Percentiles rank a stretch among this genome's conserved stretches.
phyloP scores from a whole-genome alignment of 2,797 vertebrate species.

The Erethizon dorsatum region DNA sequence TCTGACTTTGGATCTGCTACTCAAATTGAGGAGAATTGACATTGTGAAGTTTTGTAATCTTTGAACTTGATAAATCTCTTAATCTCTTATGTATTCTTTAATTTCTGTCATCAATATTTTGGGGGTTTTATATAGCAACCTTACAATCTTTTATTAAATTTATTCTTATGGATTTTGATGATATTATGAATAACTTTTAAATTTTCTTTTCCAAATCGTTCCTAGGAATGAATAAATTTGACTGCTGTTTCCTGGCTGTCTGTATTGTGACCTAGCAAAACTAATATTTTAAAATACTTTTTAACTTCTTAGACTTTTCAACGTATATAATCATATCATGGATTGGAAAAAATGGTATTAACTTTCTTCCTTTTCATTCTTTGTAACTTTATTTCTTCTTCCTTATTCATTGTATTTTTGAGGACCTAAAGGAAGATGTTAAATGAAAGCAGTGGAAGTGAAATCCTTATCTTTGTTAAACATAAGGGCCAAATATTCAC shows the following conservation, averaged over 20 bases:
- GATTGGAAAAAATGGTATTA: neutral
- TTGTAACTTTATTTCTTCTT: neutral
- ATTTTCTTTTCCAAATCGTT: neutral
- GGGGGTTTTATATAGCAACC: neutral
- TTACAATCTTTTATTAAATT: neutral
- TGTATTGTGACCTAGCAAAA: neutral
- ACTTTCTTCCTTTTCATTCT: neutral
- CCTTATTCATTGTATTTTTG: neutral
- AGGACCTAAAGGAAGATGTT: neutral
- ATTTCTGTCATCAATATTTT: neutral
- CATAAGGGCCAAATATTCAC: neutral
- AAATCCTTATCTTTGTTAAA: neutral
- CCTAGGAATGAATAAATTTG: neutral
- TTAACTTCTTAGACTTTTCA: neutral
- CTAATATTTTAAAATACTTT: slow-evolving; percentile 10
- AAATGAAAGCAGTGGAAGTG: neutral
- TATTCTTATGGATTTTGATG: neutral
- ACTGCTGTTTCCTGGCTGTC: neutral
- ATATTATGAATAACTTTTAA: neutral
- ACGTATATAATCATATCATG: neutral
- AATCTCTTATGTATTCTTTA: neutral
- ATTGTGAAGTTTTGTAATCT: neutral
- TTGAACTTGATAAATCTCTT: neutral
- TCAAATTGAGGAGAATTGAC: neutral
- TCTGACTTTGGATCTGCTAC: neutral